Evolutionary conservation across 2,888 invertebrate species (phyloP), one percentile per base, ranked within the genome.

Genomic region (Drosophila paucipuncta): DNA sequence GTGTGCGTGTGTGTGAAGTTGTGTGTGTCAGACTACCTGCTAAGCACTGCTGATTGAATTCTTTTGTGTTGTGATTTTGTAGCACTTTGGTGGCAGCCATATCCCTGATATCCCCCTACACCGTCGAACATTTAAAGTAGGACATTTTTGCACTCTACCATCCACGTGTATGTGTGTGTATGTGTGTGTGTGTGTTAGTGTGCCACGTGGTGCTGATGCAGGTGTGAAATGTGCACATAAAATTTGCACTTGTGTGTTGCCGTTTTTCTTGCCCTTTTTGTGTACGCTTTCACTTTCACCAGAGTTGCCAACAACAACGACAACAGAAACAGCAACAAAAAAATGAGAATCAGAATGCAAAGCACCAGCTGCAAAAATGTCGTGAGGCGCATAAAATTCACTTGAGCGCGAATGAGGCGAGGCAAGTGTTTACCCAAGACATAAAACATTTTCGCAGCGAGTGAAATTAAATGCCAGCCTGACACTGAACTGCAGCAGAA

Each of bases 391-490:
- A 89, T 89, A 89, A 89, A 86, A 86, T 76, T 82, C 85, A 84
- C 75, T 76, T 78, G 83, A 76, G 62, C 72, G 68, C 73, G 58
- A 61, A 33, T 54, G 63, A 68, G 71, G 65, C 84, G 61, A 47
- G 52, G 73, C 82, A 78, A 90, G 90, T 87, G 90, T 87, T 85
- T 90, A 76, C 80, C 80, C 84, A 87, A 85, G 90, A 87, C 90
- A 87, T 90, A 89, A 90, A 90, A 89, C 80, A 87, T 90, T 82
- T 84, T 85, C 77, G 78, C 90, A 73, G 87, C 80, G 89, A 90
- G 89, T 86, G 86, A 87, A 90, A 87, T 87, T 90, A 87, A 87
- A 87, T 84, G 89, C 90, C 84, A 84, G 89, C 86, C 77, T 87
- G 87, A 87, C 90, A 89, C 87, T 89, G 87, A 89, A 90, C 80